These are phyloP conservation scores for Caretta caretta DNA, from an alignment of 2,113 vertebrate species.

Conservation along the genomic window DNA sequence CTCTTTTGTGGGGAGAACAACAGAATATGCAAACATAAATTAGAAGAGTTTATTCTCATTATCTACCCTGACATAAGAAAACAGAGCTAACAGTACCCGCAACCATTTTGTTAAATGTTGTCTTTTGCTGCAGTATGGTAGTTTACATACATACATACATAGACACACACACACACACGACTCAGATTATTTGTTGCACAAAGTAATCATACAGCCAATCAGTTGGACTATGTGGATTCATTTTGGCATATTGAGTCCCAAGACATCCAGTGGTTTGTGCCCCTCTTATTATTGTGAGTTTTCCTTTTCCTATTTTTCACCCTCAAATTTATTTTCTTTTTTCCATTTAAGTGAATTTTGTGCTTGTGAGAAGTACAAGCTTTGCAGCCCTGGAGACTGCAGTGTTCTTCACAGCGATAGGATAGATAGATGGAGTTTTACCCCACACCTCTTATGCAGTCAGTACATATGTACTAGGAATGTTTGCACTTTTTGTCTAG, in stretches of 20 bases:
- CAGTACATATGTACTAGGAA: neutral
- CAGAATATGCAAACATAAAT: constrained; percentile 69
- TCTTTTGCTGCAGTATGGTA: neutral
- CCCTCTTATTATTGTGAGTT: accelerated
- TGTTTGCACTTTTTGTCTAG: neutral
- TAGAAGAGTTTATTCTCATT: constrained; percentile 74
- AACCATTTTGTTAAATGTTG: constrained; percentile 26
- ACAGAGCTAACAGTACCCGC: constrained; percentile 5
- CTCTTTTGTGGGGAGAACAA: constrained; percentile 64
- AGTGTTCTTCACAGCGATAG: neutral
- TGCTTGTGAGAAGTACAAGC: neutral
- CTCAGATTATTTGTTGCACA: neutral
- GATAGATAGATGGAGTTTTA: neutral
- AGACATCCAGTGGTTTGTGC: neutral
- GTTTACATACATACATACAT: neutral
- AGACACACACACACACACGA: too few relatives aligned
- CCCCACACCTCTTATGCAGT: neutral
- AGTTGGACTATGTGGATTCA: neutral
- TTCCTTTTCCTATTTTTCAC: neutral
- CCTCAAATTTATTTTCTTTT: accelerated
- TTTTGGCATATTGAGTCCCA: neutral
- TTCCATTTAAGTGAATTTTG: accelerated
- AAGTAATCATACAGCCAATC: neutral
- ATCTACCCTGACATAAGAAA: constrained; percentile 45
- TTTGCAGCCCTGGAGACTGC: neutral